A percentile compares a stretch with the other conserved stretches of the same genome.
phyloP scores from a whole-genome alignment of 1,140 invertebrate species.

The Heliconius hermathena region DNA sequence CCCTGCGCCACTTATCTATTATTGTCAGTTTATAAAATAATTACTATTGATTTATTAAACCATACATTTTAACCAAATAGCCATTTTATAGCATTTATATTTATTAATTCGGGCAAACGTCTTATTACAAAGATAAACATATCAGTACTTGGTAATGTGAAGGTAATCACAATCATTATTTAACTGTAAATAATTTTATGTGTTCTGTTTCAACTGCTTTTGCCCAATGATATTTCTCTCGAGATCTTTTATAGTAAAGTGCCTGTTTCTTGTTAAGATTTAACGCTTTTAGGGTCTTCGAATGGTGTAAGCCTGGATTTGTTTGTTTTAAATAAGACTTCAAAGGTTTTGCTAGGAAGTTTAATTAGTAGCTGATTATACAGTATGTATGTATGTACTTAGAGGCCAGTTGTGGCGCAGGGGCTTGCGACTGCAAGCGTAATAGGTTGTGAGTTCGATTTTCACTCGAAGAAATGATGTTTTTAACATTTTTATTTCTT shows the following conservation, averaged over 20 bases:
- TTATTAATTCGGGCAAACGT: not conserved
- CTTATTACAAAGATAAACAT: not conserved
- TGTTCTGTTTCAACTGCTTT: not conserved
- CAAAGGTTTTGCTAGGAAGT: conserved; percentile 10
- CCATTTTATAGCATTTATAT: not conserved
- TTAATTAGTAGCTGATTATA: not conserved
- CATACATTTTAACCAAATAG: not conserved
- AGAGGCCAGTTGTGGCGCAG: no score
- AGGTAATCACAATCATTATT: not conserved
- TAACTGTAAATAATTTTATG: conserved; percentile 17
- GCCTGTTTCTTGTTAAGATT: conserved; percentile 15
- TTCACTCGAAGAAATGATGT: no score
- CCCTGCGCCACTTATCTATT: not conserved
- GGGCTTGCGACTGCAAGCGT: no score
- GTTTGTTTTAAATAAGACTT: conserved; percentile 24
- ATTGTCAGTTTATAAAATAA: not conserved
- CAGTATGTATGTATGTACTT: no score
- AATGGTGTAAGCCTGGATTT: not conserved
- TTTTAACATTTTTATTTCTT: no score
- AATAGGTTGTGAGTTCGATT: no score
- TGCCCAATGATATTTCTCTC: not conserved
- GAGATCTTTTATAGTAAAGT: conserved; percentile 1
- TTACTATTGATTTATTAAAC: not conserved
- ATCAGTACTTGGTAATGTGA: not conserved
- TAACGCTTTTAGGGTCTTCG: conserved; percentile 5